Evolutionary conservation across 2,797 vertebrate species (phyloP), one percentile per base, ranked within the genome.

Genomic region (Staurois parvus): DNA sequence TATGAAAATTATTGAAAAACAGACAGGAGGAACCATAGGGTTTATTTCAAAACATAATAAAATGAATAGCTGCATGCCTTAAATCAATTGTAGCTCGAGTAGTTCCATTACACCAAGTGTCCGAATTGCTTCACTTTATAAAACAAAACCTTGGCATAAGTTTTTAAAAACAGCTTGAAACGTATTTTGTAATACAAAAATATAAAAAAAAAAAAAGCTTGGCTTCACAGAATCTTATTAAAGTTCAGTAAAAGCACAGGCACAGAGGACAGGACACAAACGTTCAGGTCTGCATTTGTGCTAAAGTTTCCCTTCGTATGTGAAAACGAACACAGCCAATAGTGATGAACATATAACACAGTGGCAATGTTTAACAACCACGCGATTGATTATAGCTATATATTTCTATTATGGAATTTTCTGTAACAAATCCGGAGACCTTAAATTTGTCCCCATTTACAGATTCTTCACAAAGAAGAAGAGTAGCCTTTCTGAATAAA

Each of bases 221-320:
- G 21, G 52, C 21, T 59, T 59, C 52, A 59, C 52, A n/a, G 52
- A 59, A 59, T 59, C 7, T 59, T 52, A 45, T 45, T 52, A 52
- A 52, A 52, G 48, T 24, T 59, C 52, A 24, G 24, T 24, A 24
- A 59, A 59, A 59, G 52, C 52, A 9, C 52, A 59, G 52, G 52
- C 52, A 59, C 52, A 21, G 21, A 59, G 64, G 64, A 66, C 64
- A 29, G 64, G 3, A 66, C 6, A 42, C 72, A 45, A 42, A 26
- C n/a, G 4, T 17, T 56, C 11, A 79, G 24, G 45, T n/a, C 52
- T 32, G 52, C n/a, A 62, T 72, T 64, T 72, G 30, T 64, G 69
- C 32, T 64, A 29, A 73, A 72, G 15, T 62, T 72, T 81, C 79
- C 69, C 69, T 72, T 81, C 72, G 8, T 80, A 48, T 19, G 40